Conservation (phyloP, 1,140 invertebrate genomes). For the Schlechtendalia chinensis region DNA sequence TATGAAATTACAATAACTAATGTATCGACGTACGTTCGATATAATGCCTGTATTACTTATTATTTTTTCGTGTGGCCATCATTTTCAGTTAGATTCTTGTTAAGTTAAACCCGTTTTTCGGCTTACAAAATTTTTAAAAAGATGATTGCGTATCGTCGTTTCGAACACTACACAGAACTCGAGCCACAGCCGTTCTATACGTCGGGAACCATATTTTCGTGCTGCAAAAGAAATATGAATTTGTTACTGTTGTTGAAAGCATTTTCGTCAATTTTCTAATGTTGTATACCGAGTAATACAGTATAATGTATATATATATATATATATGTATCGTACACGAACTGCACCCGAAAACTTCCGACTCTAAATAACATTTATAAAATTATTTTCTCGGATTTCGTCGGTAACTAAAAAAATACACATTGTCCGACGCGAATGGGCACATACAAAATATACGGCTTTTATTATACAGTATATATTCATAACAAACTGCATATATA, state of each 20-base stretch:
- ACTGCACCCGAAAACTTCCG: not conserved
- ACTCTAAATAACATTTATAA: not conserved
- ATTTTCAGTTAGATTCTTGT: not conserved
- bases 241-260: not conserved
- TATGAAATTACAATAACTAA: no score
- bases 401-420: no score
- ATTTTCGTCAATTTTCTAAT: slow-evolving; percentile 7
- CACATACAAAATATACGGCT: no score
- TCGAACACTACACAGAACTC: not conserved
- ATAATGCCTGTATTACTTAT: no score
- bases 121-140: not conserved
- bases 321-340: not conserved
- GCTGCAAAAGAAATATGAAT: not conserved
- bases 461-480: no score
- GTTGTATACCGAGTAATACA: no score
- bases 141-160: not conserved
- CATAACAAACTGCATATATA: no score
- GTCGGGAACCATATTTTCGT: not conserved
- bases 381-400: not conserved
- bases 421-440: no score
- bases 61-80: not conserved
- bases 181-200: not conserved
- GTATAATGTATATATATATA: not conserved
- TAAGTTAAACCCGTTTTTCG: not conserved
- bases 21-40: no score